A percentile compares a stretch with the other conserved stretches of the same genome.
phyloP scores from a whole-genome alignment of 2,113 vertebrate species.

The Sinosuthora webbiana region DNA sequence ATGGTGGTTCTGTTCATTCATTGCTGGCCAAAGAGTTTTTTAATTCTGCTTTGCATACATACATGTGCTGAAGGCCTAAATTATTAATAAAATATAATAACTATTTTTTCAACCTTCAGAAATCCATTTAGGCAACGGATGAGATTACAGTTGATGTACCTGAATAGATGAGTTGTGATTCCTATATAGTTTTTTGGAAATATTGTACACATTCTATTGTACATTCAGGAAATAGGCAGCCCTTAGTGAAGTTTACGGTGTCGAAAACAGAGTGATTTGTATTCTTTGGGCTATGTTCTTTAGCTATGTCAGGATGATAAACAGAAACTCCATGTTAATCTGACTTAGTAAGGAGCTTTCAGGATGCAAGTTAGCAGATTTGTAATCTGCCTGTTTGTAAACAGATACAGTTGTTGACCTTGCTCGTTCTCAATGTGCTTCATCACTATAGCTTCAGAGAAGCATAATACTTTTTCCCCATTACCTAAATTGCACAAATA shows the following conservation, averaged over 20 bases:
- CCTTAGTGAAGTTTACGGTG: background rate
- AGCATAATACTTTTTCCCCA: background rate
- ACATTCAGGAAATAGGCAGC: background rate
- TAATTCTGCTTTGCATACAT: background rate
- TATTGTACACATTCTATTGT: background rate
- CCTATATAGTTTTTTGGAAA: background rate
- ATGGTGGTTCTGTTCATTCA: background rate
- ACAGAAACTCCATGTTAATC: slow-evolving; percentile 47
- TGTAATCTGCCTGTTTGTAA: slow-evolving; percentile 64
- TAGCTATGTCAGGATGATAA: background rate
- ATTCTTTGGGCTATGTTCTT: background rate
- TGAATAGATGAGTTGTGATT: background rate
- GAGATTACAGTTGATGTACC: background rate
- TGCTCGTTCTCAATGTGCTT: background rate
- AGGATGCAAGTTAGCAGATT: slow-evolving; percentile 49
- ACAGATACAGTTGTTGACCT: slow-evolving; percentile 39
- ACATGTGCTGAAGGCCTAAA: background rate
- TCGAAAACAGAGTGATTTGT: background rate
- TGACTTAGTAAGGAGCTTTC: slow-evolving; percentile 57
- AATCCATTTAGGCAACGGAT: background rate
- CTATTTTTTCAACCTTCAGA: background rate
- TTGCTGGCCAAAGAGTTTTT: background rate
- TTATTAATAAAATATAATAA: background rate
- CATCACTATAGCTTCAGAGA: background rate
- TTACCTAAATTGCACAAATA: background rate